phyloP scores from a whole-genome alignment of 2,888 invertebrate genomes.

The Amitus sp. region DNA sequence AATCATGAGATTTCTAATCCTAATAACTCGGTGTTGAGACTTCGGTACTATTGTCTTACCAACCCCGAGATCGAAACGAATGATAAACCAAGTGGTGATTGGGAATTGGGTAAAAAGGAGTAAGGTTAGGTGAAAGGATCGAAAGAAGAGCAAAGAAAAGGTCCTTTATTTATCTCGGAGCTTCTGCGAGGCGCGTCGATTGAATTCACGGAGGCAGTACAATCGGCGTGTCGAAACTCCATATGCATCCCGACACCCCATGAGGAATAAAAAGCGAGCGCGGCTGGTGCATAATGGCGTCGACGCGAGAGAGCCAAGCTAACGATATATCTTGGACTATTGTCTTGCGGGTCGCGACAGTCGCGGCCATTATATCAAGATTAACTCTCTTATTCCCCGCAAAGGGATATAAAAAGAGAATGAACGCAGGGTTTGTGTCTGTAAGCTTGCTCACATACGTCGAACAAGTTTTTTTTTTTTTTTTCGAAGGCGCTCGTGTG shows the following conservation, averaged over 20 bases:
- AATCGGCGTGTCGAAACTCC: conserved; percentile 41
- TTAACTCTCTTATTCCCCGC: conserved; percentile 61
- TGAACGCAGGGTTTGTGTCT: conserved; percentile 33
- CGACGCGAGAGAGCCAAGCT: conserved; percentile 53
- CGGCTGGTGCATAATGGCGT: conserved; percentile 37
- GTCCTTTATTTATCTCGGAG: too few relatives aligned
- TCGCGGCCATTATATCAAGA: conserved; percentile 65
- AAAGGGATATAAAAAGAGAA: conserved; percentile 38
- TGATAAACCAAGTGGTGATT: neutral
- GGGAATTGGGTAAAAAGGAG: neutral
- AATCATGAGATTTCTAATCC: too few relatives aligned
- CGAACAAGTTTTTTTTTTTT: conserved; percentile 16
- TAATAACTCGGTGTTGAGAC: too few relatives aligned
- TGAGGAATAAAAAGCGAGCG: conserved; percentile 41
- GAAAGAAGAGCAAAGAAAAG: neutral
- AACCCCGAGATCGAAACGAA: neutral
- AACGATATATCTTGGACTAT: conserved; percentile 65
- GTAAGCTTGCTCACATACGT: conserved; percentile 26
- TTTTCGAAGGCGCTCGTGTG: conserved; percentile 17
- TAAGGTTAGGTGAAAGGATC: neutral
- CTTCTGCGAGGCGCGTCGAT: conserved; percentile 9
- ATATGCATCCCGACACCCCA: conserved; percentile 43
- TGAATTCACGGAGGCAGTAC: conserved; percentile 32
- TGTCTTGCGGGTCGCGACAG: conserved; percentile 64
- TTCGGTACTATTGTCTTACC: too few relatives aligned